phyloP scores from a whole-genome alignment of 2,113 vertebrate genomes.

The Gambusia affinis region DNA sequence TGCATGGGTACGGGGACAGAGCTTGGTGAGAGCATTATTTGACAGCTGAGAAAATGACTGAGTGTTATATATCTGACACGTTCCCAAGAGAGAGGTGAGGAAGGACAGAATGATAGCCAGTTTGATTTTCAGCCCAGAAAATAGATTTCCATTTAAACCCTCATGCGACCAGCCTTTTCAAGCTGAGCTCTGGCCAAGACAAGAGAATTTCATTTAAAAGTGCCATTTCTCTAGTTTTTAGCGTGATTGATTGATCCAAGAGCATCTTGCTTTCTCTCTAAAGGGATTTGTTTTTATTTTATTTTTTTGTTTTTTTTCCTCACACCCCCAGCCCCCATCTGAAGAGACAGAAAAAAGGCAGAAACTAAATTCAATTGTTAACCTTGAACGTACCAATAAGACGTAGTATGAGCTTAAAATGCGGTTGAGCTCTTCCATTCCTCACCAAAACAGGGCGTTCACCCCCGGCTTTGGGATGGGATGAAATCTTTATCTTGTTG shows the following conservation, averaged over 20 bases:
- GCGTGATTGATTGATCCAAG: constrained; percentile 63
- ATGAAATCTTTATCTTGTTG: constrained; percentile 25
- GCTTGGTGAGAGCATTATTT: constrained; percentile 55
- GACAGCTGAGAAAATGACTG: constrained; percentile 83
- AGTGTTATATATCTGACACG: constrained; percentile 76
- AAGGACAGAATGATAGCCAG: constrained; percentile 69
- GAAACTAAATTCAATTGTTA: constrained; percentile 24
- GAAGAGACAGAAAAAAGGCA: constrained; percentile 16
- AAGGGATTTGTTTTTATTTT: constrained; percentile 25
- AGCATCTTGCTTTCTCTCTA: constrained; percentile 32
- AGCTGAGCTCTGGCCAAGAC: constrained; percentile 55
- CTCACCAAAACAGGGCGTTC: constrained; percentile 33
- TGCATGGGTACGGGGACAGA: constrained; percentile 52
- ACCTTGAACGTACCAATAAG: constrained; percentile 35
- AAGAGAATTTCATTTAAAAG: constrained; percentile 69
- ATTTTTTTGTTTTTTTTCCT: neutral
- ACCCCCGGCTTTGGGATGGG: neutral
- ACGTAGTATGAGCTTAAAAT: constrained; percentile 38
- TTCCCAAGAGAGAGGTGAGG: constrained; percentile 70
- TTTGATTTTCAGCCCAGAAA: constrained; percentile 78
- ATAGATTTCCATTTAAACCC: constrained; percentile 74
- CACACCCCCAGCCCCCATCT: constrained; percentile 9
- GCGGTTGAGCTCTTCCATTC: constrained; percentile 30
- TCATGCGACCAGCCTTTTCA: constrained; percentile 71
- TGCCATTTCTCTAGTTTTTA: constrained; percentile 59